phyloP scores from a whole-genome alignment of 2,888 invertebrate genomes.

The Brenthis ino region DNA sequence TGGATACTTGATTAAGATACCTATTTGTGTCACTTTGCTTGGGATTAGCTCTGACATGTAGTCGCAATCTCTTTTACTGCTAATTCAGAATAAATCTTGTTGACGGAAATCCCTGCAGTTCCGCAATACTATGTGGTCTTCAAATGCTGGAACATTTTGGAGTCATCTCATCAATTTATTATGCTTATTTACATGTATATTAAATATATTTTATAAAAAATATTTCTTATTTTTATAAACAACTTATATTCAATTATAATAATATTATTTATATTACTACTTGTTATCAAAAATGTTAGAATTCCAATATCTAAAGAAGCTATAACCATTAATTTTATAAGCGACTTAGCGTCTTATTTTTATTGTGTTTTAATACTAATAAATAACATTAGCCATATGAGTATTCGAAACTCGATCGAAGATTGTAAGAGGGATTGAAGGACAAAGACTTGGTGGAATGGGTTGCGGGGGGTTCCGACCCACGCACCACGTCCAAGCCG shows the following conservation, averaged over 20 bases:
- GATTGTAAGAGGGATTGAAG: slow-evolving; percentile 79
- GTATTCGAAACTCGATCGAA: slow-evolving; percentile 79
- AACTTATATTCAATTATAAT: too few species aligned
- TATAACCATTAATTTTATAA: not conserved
- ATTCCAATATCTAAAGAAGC: too few species aligned
- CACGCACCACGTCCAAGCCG: slow-evolving; percentile 80
- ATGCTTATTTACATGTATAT: too few species aligned
- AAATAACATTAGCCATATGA: slow-evolving; percentile 62
- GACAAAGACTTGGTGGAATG: slow-evolving; percentile 66
- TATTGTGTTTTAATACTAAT: slow-evolving; percentile 17
- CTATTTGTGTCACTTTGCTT: slow-evolving; percentile 74
- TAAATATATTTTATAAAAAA: too few species aligned
- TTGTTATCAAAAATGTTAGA: too few species aligned
- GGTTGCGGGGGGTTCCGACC: slow-evolving; percentile 54
- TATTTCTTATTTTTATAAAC: too few species aligned
- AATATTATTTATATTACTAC: too few species aligned
- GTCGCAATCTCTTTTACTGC: slow-evolving; percentile 70
- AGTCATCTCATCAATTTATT: too few species aligned
- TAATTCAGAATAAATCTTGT: slow-evolving; percentile 55
- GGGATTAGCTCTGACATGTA: slow-evolving; percentile 74
- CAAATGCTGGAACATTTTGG: not conserved
- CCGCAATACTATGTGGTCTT: not conserved
- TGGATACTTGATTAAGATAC: slow-evolving; percentile 79
- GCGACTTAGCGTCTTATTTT: not conserved
- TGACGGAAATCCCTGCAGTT: slow-evolving; percentile 14